These are phyloP conservation scores for Psilopogon haemacephalus DNA, from an alignment of 2,113 vertebrate genomes.

Conservation along the genomic window DNA sequence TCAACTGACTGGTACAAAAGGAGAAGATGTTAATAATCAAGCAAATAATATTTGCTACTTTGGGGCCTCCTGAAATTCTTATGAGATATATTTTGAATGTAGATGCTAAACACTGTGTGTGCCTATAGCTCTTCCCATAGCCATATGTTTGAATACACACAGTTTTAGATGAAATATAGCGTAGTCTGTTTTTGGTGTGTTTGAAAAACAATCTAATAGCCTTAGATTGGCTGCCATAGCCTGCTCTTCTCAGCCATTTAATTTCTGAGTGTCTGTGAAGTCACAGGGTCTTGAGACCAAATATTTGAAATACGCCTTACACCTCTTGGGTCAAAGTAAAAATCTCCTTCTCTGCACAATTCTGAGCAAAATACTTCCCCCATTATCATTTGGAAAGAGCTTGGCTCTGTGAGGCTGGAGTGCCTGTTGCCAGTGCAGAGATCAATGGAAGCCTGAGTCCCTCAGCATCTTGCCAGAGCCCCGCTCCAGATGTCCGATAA, in stretches of 20 bases:
- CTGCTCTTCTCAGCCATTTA: background rate
- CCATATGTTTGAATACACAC: constrained; percentile 67
- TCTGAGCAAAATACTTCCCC: constrained; percentile 11
- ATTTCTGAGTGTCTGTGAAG: constrained; percentile 1
- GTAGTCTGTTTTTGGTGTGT: constrained; percentile 58
- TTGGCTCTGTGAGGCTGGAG: background rate
- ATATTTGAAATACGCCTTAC: background rate
- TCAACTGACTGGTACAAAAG: constrained; percentile 59
- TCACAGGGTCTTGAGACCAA: background rate
- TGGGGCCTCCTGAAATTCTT: constrained; percentile 54
- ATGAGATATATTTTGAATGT: constrained; percentile 47
- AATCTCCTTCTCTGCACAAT: background rate
- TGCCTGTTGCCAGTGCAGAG: constrained; percentile 1
- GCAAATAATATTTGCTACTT: constrained; percentile 55
- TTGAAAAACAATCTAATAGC: constrained; percentile 61
- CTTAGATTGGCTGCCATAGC: constrained; percentile 32
- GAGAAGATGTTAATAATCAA: constrained; percentile 72
- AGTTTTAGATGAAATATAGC: constrained; percentile 53
- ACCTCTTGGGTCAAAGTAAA: background rate
- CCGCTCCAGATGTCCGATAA: constrained; percentile 50
- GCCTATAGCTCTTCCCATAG: constrained; percentile 47
- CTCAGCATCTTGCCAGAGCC: constrained; percentile 51
- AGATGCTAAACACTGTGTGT: constrained; percentile 41
- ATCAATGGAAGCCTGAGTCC: constrained; percentile 51
- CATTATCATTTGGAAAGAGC: background rate